phyloP scores from a whole-genome alignment of 1,140 invertebrate species.

The Penaeus indicus region DNA sequence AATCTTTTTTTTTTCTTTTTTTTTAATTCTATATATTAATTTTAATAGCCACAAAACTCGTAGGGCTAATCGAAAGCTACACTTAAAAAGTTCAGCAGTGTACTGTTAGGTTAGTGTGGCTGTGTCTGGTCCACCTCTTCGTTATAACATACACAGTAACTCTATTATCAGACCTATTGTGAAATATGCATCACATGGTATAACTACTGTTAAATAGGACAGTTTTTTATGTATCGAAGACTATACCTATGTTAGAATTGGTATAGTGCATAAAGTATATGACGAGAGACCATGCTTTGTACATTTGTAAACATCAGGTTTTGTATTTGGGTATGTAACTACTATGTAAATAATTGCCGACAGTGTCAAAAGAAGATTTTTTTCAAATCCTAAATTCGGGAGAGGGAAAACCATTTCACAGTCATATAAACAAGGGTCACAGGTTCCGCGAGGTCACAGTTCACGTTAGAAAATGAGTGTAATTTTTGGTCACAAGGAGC shows the following conservation, averaged over 20 bases:
- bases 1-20: slow-evolving; percentile 28
- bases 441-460: slow-evolving; percentile 43
- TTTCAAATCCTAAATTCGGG: slow-evolving; percentile 18
- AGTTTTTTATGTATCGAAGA: no score
- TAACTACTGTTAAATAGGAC: no score
- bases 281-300: no score
- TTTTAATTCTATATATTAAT: slow-evolving; percentile 26
- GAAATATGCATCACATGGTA: no score
- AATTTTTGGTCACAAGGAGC: slow-evolving; percentile 23
- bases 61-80: slow-evolving; percentile 28
- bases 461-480: slow-evolving; percentile 36
- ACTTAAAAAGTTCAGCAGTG: slow-evolving; percentile 37
- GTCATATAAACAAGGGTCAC: slow-evolving; percentile 43
- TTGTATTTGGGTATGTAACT: no score
- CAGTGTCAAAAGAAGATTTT: not conserved
- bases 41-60: slow-evolving; percentile 40
- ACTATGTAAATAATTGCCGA: no score
- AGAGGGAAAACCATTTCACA: slow-evolving; percentile 39
- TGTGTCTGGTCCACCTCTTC: slow-evolving; percentile 20
- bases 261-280: no score
- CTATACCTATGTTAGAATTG: no score
- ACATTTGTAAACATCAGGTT: no score
- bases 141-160: no score
- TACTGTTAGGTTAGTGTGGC: slow-evolving; percentile 46
- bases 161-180: no score